Percentiles rank a stretch among this genome's conserved stretches.
These are phyloP conservation scores for Thamnaconus septentrionalis DNA, from an alignment of 2,113 vertebrate species.

Conservation along the genomic window DNA sequence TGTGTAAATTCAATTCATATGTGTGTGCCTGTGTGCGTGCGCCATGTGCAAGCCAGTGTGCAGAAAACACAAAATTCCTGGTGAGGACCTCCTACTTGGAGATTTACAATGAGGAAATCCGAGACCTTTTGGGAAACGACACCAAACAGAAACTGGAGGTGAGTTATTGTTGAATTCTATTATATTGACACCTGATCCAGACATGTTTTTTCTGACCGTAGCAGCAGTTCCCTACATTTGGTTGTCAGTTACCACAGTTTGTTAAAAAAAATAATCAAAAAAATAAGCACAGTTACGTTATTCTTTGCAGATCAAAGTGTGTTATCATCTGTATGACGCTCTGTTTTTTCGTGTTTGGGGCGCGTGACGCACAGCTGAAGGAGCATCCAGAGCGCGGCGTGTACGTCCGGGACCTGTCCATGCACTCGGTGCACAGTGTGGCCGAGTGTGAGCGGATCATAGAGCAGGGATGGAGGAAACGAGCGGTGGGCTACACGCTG, in stretches of 20 bases:
- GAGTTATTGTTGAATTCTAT: constrained; percentile 8
- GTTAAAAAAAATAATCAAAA: too few relatives aligned
- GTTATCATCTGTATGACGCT: neutral
- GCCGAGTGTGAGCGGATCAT: constrained; percentile 83
- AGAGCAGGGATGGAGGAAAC: constrained; percentile 84
- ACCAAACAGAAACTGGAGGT: constrained; percentile 91
- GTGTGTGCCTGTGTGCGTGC: too few relatives aligned
- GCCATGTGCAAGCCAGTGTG: too few relatives aligned
- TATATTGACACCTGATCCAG: constrained; percentile 9
- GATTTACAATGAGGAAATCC: constrained; percentile 88
- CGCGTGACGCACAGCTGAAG: constrained; percentile 78
- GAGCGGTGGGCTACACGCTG: constrained; percentile 83
- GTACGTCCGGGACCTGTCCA: constrained; percentile 83
- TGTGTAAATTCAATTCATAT: too few relatives aligned
- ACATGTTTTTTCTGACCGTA: neutral
- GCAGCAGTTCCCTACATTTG: too few relatives aligned
- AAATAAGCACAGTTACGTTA: too few relatives aligned
- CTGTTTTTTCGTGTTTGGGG: constrained; percentile 3
- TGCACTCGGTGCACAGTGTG: constrained; percentile 82
- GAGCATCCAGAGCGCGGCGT: constrained; percentile 86
- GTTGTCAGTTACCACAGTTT: too few relatives aligned
- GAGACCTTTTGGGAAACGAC: constrained; percentile 84
- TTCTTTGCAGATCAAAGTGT: constrained; percentile 11
- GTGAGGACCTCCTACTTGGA: constrained; percentile 88
- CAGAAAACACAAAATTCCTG: constrained; percentile 74